Base-by-base conservation (phyloP, 2,113 vertebrate species). In the Cryptotis parvus region DNA sequence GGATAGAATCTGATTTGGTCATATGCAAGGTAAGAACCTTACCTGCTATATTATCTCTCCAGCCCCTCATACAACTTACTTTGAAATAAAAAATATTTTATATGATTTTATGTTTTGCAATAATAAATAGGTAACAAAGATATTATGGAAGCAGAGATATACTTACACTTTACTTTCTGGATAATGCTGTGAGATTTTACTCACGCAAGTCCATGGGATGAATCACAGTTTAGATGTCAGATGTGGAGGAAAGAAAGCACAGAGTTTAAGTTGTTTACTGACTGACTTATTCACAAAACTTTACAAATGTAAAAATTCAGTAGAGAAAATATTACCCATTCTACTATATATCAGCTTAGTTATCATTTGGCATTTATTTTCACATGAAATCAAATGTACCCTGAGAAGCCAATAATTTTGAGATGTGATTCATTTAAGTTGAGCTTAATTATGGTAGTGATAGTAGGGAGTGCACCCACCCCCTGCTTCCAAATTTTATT, bases 141-240 rank as follows among this genome's bases (percentile, higher is more conserved):
- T 24, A 72, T 63, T 0, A 83, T 58, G 16, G 61, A 84, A 90
- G 26, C 6, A 43, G 52, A 93, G 81, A 49, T 52, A 82, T 90
- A 82, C 69, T 70, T 88, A 94, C 92, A 41, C 14, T 88, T 77
- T 52, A 37, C 78, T 84, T 89, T 80, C 55, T 87, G 87, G 74
- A 31, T 10, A 84, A 39, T 68, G 10, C 9, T 68, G 66, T n/a
- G 55, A 58, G 55, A 58, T 58, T 58, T 58, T 58, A 24, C 4
- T 58, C 31, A 43, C 37, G 45, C 10, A 35, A n/a, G 10, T 76
- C 29, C 20, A 1, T 37, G 27, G 0, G 29, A 84, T 68, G 52
- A 72, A 61, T 45, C 37, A 68, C 24, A 49, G 43, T 3, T 86
- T 75, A 80, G 31, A 72, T 84, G n/a, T 55, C 29, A 84, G 68